Evolutionary conservation across 2,797 vertebrate species (phyloP).

Genomic region (Bryconaethiops microstoma): DNA sequence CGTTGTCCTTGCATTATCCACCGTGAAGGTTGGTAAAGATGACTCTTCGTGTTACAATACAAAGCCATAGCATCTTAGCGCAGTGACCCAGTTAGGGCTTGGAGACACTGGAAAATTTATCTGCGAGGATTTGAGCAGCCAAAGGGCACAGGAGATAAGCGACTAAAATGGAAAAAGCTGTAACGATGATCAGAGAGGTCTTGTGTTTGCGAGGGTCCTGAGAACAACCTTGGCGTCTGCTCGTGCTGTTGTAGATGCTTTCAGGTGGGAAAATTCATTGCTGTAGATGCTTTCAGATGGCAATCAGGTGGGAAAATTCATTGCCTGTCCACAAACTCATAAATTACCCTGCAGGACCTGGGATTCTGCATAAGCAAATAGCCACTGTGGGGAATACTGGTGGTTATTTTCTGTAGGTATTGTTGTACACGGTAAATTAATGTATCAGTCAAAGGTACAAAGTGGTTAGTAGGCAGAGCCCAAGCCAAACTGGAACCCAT

Average conservation of each 20-base stretch:
- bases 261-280: slow-evolving; percentile 33
- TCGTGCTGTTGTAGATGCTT: slow-evolving; percentile 40
- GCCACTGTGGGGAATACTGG: slow-evolving; percentile 67
- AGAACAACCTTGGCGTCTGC: slow-evolving; percentile 43
- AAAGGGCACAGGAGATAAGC: slow-evolving; percentile 50
- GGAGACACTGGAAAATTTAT: slow-evolving; percentile 47
- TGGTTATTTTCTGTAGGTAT: slow-evolving; percentile 48
- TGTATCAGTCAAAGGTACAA: slow-evolving; percentile 48
- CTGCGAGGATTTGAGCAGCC: slow-evolving; percentile 42
- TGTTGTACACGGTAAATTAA: slow-evolving; percentile 55
- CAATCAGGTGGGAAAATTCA: slow-evolving; percentile 25
- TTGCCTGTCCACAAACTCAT: slow-evolving; percentile 61
- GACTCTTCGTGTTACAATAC: slow-evolving; percentile 29
- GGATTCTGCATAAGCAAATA: slow-evolving; percentile 72
- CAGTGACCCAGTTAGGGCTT: slow-evolving; percentile 55
- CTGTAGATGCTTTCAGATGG: slow-evolving; percentile 39
- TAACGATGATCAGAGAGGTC: slow-evolving; percentile 54
- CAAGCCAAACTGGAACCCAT: slow-evolving; percentile 21
- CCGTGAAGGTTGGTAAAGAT: slow-evolving; percentile 49
- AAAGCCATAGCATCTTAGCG: slow-evolving; percentile 13
- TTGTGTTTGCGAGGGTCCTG: slow-evolving; percentile 45
- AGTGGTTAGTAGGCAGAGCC: slow-evolving; percentile 66
- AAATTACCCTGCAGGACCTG: slow-evolving; percentile 71
- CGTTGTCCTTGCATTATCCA: slow-evolving; percentile 46
- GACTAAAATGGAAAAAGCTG: slow-evolving; percentile 50